These are phyloP conservation scores for Drosophila kambysellisi DNA, from an alignment of 2,888 invertebrate species.

Conservation along the genomic window DNA sequence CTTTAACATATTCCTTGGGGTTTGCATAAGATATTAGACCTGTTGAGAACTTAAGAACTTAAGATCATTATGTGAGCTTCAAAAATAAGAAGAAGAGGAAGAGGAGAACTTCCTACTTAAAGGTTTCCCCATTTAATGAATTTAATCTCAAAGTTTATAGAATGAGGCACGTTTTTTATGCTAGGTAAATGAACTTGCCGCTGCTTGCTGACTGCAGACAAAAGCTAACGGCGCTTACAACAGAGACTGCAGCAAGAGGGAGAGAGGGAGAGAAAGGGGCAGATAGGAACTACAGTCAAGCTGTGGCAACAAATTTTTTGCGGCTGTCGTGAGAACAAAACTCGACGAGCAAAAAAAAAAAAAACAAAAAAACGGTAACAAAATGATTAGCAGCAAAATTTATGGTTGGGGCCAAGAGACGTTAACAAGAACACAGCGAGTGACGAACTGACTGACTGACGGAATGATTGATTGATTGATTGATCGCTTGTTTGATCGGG, in stretches of 20 bases:
- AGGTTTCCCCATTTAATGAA: conserved; percentile 59
- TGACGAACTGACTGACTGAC: conserved; percentile 26
- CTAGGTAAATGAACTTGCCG: conserved; percentile 72
- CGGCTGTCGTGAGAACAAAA: conserved; percentile 72
- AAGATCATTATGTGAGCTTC: conserved; percentile 29
- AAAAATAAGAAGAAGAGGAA: conserved; percentile 1
- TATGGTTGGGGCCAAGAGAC: conserved; percentile 62
- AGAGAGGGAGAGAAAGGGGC: conserved; percentile 1
- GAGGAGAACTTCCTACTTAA: conserved; percentile 45
- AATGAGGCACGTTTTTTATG: conserved; percentile 62
- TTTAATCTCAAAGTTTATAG: conserved; percentile 61
- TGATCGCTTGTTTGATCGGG: conserved; percentile 49
- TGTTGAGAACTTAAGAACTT: conserved; percentile 12
- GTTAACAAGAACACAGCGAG: conserved; percentile 47
- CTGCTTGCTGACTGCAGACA: conserved; percentile 48
- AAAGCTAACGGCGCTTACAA: conserved; percentile 70
- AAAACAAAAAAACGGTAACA: conserved; percentile 67
- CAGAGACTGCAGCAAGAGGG: not conserved
- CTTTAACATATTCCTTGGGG: not conserved
- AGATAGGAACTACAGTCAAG: conserved; percentile 14
- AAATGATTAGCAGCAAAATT: conserved; percentile 74
- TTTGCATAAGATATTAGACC: not conserved
- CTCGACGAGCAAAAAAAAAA: conserved; percentile 11
- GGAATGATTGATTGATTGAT: conserved; percentile 38
- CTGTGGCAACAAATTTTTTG: conserved; percentile 58